phyloP scores from a whole-genome alignment of 2,888 invertebrate genomes.

The Acanthosepion pharaonis region DNA sequence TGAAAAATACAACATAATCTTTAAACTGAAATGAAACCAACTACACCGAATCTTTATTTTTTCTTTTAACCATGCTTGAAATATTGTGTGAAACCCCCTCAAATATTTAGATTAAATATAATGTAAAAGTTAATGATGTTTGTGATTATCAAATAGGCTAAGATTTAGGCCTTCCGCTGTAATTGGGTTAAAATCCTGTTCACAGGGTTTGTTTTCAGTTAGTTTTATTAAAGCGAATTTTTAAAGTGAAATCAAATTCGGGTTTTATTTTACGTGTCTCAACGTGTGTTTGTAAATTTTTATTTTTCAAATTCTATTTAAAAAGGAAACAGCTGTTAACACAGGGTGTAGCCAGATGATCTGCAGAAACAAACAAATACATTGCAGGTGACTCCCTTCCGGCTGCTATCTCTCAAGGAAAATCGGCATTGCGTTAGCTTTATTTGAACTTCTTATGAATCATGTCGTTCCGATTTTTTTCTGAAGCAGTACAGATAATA shows the following conservation, averaged over 20 bases:
- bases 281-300: background rate
- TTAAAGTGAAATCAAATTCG: background rate
- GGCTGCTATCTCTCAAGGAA: background rate
- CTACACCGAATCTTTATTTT: too few species aligned
- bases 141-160: too few species aligned
- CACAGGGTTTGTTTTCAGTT: too few species aligned
- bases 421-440: too few species aligned
- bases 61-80: too few species aligned
- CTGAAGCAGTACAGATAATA: background rate
- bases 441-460: background rate
- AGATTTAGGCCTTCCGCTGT: too few species aligned
- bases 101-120: too few species aligned
- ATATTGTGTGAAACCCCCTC: too few species aligned
- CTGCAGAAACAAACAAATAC: background rate
- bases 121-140: too few species aligned
- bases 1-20: background rate
- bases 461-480: background rate
- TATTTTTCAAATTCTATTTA: background rate
- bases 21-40: too few species aligned
- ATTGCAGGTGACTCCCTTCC: conserved; percentile 33
- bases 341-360: background rate
- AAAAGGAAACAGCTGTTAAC: conserved; percentile 12
- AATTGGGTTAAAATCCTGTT: too few species aligned
- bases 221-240: background rate
- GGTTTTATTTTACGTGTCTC: background rate